Conservation (phyloP, 2,888 invertebrate genomes). For the Lepidonotus clava region DNA sequence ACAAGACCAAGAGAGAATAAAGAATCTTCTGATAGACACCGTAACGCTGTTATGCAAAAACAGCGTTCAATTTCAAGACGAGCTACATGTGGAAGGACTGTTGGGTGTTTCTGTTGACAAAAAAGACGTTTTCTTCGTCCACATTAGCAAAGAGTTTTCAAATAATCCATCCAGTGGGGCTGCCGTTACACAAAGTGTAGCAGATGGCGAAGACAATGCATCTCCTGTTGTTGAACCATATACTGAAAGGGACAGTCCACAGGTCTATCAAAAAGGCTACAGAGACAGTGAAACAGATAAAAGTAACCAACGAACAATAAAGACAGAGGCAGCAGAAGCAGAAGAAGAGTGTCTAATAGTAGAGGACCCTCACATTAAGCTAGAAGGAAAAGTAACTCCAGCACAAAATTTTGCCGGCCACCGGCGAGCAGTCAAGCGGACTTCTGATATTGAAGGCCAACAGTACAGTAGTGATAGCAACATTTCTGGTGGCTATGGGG, state of each 20-base stretch:
- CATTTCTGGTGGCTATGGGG: constrained; percentile 17
- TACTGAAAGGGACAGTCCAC: neutral
- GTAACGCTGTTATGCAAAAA: constrained; percentile 56
- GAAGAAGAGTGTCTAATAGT: constrained; percentile 38
- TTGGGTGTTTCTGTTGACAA: constrained; percentile 59
- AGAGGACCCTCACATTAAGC: constrained; percentile 11
- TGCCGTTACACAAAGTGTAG: constrained; percentile 2
- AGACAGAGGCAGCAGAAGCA: constrained; percentile 2
- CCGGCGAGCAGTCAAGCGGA: constrained; percentile 17
- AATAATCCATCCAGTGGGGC: neutral
- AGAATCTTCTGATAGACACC: constrained; percentile 54
- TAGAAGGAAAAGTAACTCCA: neutral
- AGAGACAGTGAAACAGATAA: neutral
- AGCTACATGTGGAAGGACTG: constrained; percentile 57
- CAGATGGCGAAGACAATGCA: constrained; percentile 8
- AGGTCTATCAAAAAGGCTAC: neutral
- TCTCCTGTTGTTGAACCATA: neutral
- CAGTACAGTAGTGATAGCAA: constrained; percentile 46
- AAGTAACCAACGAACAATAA: constrained; percentile 6
- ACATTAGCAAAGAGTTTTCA: constrained; percentile 55
- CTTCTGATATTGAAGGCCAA: constrained; percentile 19
- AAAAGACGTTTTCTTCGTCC: constrained; percentile 57
- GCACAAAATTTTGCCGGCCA: constrained; percentile 11
- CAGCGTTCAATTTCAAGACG: constrained; percentile 46
- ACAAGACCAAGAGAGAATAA: constrained; percentile 54